Evolutionary conservation across 2,888 invertebrate species (phyloP).

Genomic region (Eupithecia tripunctaria): DNA sequence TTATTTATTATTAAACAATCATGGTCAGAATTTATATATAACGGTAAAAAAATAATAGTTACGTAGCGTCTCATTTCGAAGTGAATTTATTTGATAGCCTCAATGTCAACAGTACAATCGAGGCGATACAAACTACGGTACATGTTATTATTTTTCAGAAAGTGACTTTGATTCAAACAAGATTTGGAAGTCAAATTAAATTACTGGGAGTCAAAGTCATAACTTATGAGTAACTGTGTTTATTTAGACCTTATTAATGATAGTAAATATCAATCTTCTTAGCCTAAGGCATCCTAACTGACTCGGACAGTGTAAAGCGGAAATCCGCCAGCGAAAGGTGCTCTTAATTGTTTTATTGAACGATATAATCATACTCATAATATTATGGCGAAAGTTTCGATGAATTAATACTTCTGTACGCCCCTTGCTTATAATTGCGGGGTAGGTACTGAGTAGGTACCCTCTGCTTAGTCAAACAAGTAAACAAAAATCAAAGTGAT

Average conservation of each 20-base stretch:
- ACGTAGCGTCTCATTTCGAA: too few species aligned
- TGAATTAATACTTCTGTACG: background rate
- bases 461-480: too few species aligned
- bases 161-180: background rate
- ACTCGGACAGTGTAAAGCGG: conserved; percentile 61
- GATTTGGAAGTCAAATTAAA: background rate
- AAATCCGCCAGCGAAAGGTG: conserved; percentile 72
- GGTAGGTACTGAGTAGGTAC: too few species aligned
- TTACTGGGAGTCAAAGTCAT: conserved; percentile 22
- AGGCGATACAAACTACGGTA: too few species aligned
- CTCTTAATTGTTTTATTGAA: conserved; percentile 63
- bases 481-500: too few species aligned
- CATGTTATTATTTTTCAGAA: too few species aligned
- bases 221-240: conserved; percentile 53
- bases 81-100: too few species aligned
- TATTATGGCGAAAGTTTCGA: conserved; percentile 18
- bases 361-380: conserved; percentile 27
- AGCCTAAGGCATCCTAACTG: conserved; percentile 51
- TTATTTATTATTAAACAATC: background rate
- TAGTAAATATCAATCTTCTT: conserved; percentile 56
- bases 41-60: too few species aligned
- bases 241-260: conserved; percentile 46
- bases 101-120: too few species aligned
- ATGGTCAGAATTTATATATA: background rate
- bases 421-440: background rate